phyloP scores from a whole-genome alignment of 2,113 vertebrate genomes.

The Spermophilus dauricus region DNA sequence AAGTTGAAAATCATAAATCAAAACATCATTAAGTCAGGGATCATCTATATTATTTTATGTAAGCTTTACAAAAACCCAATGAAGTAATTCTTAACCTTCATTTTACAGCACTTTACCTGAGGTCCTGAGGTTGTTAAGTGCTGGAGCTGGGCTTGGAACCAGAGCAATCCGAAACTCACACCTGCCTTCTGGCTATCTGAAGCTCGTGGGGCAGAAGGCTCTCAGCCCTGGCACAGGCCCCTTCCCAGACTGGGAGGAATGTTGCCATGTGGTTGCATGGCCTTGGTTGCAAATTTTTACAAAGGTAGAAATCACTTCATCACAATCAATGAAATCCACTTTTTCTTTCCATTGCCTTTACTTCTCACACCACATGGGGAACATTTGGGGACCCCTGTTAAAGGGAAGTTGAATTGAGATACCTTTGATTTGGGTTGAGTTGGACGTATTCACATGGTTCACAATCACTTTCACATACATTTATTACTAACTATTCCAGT shows the following conservation, averaged over 20 bases:
- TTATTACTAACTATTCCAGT: background rate
- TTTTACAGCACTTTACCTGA: background rate
- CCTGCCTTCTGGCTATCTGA: too few relatives aligned
- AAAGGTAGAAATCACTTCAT: constrained; percentile 19
- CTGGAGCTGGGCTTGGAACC: background rate
- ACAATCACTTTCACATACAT: background rate
- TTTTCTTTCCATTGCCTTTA: background rate
- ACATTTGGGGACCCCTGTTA: background rate
- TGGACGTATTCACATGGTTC: background rate
- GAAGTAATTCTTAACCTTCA: background rate
- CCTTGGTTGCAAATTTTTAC: background rate
- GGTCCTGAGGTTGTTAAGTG: background rate
- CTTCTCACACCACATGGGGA: too few relatives aligned
- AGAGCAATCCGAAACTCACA: background rate
- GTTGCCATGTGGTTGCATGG: background rate
- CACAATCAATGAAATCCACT: background rate
- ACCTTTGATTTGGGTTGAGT: background rate
- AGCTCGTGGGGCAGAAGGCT: background rate
- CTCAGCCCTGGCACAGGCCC: background rate
- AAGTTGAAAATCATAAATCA: background rate
- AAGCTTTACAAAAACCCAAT: background rate
- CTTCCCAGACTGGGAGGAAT: background rate
- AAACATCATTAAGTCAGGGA: background rate
- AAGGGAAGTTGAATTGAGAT: background rate
- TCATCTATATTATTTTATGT: background rate